Evolutionary conservation across 2,113 vertebrate species (phyloP), one percentile per base, ranked within the genome.

Genomic region (Epinephelus cyanopodus): DNA sequence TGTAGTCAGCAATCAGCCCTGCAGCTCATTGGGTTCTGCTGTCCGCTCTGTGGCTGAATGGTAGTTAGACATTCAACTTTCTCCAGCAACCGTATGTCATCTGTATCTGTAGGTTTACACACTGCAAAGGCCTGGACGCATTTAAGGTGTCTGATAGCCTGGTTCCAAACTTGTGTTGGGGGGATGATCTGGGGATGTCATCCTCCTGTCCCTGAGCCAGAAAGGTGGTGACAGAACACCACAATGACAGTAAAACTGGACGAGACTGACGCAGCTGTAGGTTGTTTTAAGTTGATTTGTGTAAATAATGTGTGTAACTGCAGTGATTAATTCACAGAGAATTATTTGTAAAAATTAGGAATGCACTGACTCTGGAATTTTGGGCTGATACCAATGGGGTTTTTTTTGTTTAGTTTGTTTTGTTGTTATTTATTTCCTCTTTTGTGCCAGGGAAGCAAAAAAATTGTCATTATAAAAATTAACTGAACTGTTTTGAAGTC

Each of bases 1-100:
- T 89, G 80, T 73, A 81, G 88, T 88, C 71, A 52, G 78, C 85
- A 66, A 77, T 90, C 84, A 90, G 77, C 57, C 74, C 45, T 4
- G 73, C 74, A 78, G 78, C 60, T 88, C 77, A 72, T 64, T 87
- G 77, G 62, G 19, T 71, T 64, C 48, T 66, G 66, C 65, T 56
- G 62, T 71, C 72, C 15, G 21, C 63, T n/a, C 1, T 23, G 75
- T 61, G 73, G 54, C 70, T 81, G 61, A 47, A 74, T 74, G 63
- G 3, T 56, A 58, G 23, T 79, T 33, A 73, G 54, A 70, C 42
- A 27, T 85, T 85, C 60, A n/a, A 48, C 53, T 74, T 70, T 78
- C 15, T 33, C 39, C 48, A 61, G 45, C 29, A 14, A 11, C 14
- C 39, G 14, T 52, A 14, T 73, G 62, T 71, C 77, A 60, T 65